Conservation (phyloP, 2,113 vertebrate species). For the Cavia porcellus region DNA sequence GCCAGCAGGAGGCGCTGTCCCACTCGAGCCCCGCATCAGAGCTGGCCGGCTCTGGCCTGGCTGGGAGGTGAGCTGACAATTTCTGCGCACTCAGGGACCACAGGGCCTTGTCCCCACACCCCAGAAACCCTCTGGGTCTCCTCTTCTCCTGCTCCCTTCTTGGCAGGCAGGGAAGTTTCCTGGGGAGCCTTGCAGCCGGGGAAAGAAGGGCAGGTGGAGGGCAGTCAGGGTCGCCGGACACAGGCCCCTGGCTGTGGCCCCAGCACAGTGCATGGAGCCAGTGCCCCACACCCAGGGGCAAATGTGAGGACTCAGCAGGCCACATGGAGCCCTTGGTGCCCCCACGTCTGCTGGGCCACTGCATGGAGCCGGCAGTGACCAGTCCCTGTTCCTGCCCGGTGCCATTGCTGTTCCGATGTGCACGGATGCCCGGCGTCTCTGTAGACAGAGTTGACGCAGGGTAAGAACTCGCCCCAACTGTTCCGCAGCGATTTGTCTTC, state of each 20-base stretch:
- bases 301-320: not conserved
- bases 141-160: rapidly evolving
- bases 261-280: rapidly evolving
- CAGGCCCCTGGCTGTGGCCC: not conserved
- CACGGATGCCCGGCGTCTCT: not conserved
- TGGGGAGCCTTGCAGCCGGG: not conserved
- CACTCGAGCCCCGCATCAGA: not conserved
- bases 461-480: not conserved
- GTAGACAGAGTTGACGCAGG: not conserved
- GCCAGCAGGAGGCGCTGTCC: not conserved
- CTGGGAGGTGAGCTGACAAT: not conserved
- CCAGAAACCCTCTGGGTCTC: not conserved
- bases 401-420: too few species aligned
- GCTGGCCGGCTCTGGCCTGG: not conserved
- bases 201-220: not conserved
- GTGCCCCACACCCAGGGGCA: not conserved
- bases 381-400: too few species aligned
- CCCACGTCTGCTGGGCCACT: too few species aligned
- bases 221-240: rapidly evolving
- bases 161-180: not conserved
- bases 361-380: not conserved
- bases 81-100: not conserved
- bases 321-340: rapidly evolving
- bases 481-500: not conserved
- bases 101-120: not conserved